Base-by-base conservation (phyloP, 1,140 invertebrate species). In the Fopius arisanus region DNA sequence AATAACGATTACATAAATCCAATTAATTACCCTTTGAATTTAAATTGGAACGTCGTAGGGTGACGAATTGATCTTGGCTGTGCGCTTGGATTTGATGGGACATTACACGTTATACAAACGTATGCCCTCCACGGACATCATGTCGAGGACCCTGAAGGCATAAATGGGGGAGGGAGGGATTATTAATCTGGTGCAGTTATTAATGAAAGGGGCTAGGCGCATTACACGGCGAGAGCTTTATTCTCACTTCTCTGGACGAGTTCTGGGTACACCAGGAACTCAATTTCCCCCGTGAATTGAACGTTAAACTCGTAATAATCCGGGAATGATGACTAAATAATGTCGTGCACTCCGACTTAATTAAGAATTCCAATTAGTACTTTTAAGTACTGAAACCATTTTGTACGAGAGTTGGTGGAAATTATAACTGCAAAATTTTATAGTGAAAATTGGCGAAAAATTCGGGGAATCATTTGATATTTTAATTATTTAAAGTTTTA, bases 121-220 rank as follows among this genome's bases (percentile, higher is more conserved):
- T 12, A 21, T 26, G 19, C 54, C 23, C 54, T 59, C 54, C 23
- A 26, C 54, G 54, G 54, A 59, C 54, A 59, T 59, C 54, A 59
- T 28, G 54, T 59, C 23, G 54, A 21, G 23, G 21, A 59, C 14
- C 19, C 23, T 26, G 23, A 59, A 59, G 54, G 54, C 54, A 59
- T 21, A 59, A 59, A 59, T 2, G 33, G 33, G 33, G 33, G 33
- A 37, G 33, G 33, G 54, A 48, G 54, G 54, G 2, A 59, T 59
- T 59, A 59, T 59, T 59, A 59, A 59, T 59, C 54, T 59, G 54
- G 54, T 10, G 54, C 54, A 59, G 54, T 59, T 59, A 59, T 59
- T 59, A 59, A 59, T 59, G 54, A 59, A 59, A 59, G 54, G 54
- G 54, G 54, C 54, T 59, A 59, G 54, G 54, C 54, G 12, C 54